These are phyloP conservation scores for Linepithema humile DNA, from an alignment of 1,140 invertebrate species.

Conservation along the genomic window DNA sequence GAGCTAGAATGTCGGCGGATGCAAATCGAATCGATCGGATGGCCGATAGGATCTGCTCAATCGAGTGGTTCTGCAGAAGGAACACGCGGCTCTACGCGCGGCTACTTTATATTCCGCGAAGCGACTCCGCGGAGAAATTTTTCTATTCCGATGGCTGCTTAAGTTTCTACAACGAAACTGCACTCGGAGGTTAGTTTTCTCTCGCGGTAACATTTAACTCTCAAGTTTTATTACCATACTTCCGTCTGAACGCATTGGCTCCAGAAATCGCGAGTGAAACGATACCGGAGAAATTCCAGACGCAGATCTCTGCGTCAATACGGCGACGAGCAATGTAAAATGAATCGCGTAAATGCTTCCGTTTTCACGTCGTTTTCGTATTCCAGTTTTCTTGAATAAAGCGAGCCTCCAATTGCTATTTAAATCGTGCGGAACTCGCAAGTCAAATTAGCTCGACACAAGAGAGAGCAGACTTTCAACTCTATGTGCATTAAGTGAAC, in stretches of 20 bases:
- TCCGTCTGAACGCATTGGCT: constrained; percentile 5
- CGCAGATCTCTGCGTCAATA: constrained; percentile 31
- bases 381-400: constrained; percentile 29
- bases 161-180: constrained; percentile 46
- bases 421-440: constrained; percentile 8
- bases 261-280: constrained; percentile 22
- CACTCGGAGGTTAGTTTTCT: constrained; percentile 1
- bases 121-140: constrained; percentile 15
- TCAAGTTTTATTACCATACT: constrained; percentile 40
- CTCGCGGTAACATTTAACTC: constrained; percentile 47
- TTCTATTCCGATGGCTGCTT: constrained; percentile 42
- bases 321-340: background rate
- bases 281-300: constrained; percentile 26
- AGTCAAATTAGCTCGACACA: constrained; percentile 5
- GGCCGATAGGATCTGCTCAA: constrained; percentile 20
- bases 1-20: constrained; percentile 23
- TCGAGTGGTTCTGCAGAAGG: constrained; percentile 18
- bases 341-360: constrained; percentile 22
- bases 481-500: background rate
- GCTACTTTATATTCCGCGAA: constrained; percentile 44
- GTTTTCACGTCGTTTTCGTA: constrained; percentile 30
- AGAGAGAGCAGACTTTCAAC: background rate
- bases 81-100: background rate
- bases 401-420: background rate
- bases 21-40: constrained; percentile 46